Base-by-base conservation (phyloP, 2,797 vertebrate genomes). In the Cossypha niveicapilla region DNA sequence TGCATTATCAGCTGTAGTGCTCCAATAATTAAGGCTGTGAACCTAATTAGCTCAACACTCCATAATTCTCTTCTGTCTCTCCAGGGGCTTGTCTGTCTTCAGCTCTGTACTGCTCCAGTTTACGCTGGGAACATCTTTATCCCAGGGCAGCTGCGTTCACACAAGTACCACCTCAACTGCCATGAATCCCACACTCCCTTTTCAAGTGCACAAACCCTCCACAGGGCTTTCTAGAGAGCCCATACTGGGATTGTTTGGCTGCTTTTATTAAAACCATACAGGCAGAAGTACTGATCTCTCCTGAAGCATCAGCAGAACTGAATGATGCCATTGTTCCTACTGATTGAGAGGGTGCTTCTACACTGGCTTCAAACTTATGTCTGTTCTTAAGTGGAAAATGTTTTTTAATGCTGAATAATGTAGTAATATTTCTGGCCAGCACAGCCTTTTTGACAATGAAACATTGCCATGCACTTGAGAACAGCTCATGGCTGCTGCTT, bases 21-120 rank as follows among this genome's bases (percentile, higher is more conserved):
- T 96, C 88, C 93, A 95, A 70, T 95, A 96, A 94, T 96, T 95
- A 96, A 90, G 95, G 92, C 94, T 96, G 91, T 95, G 93, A 96
- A 96, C 93, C 87, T 95, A 94, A 96, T 96, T 96, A 96, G 96
- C 92, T 96, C 95, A 96, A 84, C 95, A 96, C 95, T 94, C 65
- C 83, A 95, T 96, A 96, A 96, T 90, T 96, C 96, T 95, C 90
- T 84, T 90, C 86, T 81, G 87, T 65, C 70, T 95, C 94, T 93
- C 95, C 54, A 17, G 86, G 45, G 92, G 67, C 77, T 81, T 84
- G 80, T 88, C 94, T 94, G 86, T 61, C 13, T 81, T 57, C 76
- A 71, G 63, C 62, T 78, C 74, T 85, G 76, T 32, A 37, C 35
- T 88, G 76, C 88, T 92, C 51, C 76, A 90, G 68, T n/a, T 88